Evolutionary conservation across 2,888 invertebrate species (phyloP).

Genomic region (Empis stercorea): DNA sequence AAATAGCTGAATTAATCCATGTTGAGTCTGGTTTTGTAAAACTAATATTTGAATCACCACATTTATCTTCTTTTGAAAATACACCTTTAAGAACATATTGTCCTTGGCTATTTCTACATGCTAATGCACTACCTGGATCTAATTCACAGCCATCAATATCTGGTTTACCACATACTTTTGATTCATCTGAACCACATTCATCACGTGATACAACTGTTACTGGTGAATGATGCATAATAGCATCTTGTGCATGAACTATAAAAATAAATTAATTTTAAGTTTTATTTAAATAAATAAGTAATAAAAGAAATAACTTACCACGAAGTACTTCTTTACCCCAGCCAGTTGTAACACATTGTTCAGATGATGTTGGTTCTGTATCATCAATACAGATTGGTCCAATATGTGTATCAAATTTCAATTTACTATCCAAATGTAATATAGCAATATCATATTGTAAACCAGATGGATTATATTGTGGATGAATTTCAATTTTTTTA

Average conservation of each 20-base stretch:
- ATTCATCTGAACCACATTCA: slow-evolving; percentile 25
- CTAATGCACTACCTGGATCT: slow-evolving; percentile 69
- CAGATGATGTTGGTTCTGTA: slow-evolving; percentile 39
- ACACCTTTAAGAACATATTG: slow-evolving; percentile 58
- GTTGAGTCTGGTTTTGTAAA: slow-evolving; percentile 49
- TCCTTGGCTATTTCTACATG: slow-evolving; percentile 58
- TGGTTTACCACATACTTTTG: slow-evolving; percentile 50
- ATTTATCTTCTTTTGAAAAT: slow-evolving; percentile 63
- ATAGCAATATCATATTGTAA: slow-evolving; percentile 58
- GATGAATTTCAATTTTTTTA: slow-evolving; percentile 55
- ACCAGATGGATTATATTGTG: slow-evolving; percentile 48
- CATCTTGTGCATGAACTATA: slow-evolving; percentile 59
- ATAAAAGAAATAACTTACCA: slow-evolving; percentile 41
- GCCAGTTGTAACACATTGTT: slow-evolving; percentile 63
- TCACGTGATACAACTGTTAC: slow-evolving; percentile 51
- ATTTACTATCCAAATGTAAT: slow-evolving; percentile 49
- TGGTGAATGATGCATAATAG: slow-evolving; percentile 60
- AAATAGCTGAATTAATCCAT: slow-evolving; percentile 36
- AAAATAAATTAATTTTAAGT: slow-evolving; percentile 5
- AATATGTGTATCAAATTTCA: slow-evolving; percentile 55
- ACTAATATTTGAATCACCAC: slow-evolving; percentile 44
- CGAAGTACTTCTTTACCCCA: slow-evolving; percentile 71
- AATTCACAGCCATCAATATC: slow-evolving; percentile 63
- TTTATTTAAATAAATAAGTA: neutral
- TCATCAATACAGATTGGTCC: slow-evolving; percentile 61